Evolutionary conservation across 2,797 vertebrate species (phyloP), one percentile per base, ranked within the genome.

Genomic region (Hyperoplus immaculatus): DNA sequence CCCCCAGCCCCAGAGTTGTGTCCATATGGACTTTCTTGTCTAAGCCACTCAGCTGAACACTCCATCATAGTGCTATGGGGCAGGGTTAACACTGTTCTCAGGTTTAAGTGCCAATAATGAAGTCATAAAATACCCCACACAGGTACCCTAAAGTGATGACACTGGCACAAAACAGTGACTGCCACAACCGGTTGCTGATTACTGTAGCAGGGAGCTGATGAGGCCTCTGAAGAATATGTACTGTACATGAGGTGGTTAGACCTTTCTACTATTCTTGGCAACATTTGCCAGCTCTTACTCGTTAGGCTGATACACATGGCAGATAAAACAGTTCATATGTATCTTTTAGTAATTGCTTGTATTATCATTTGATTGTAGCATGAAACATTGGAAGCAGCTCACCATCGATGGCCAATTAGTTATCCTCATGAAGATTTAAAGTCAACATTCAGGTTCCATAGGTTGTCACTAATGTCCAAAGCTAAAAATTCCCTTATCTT

Each of bases 1-100:
- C 78, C 72, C 36, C 77, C 29, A 51, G 54, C 78, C 64, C 77
- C 61, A 69, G 55, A 55, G 41, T 38, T 83, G 86, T 85, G 80
- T 87, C 77, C 84, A 87, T 85, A 85, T 89, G 88, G 89, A 93
- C 90, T 82, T 78, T 74, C 49, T 85, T 91, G 90, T 94, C 91
- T 91, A 66, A 87, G 69, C 51, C 64, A 81, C 80, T 94, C 85
- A 90, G 81, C 84, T 65, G 21, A 64, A 77, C 83, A 88, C 87
- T 92, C 88, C 84, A 83, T 94, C 91, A 93, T 72, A 11, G 63
- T 18, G 61, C 85, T 88, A 77, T 85, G 55, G 72, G 74, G 59
- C 78, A 86, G 83, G 72, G 83, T 84, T 80, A 88, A 86, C 79
- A 73, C 77, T 85, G 79, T 80, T 86, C 90, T 82, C 73, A 80